phyloP scores from a whole-genome alignment of 2,113 vertebrate genomes.

The Onychorhynchus coronatus region DNA sequence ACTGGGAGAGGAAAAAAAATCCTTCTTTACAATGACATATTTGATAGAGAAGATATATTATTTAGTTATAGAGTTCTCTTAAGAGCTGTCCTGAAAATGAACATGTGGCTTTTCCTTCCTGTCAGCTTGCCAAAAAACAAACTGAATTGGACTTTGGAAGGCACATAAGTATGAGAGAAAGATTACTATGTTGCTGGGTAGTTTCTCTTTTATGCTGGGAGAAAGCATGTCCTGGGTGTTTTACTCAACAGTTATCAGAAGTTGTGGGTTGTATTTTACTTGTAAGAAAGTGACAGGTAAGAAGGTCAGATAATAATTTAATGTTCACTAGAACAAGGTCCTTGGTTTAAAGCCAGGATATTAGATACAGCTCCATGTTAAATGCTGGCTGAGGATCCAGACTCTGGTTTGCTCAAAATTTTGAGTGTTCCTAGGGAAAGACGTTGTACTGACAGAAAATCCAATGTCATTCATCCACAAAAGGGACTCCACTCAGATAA shows the following conservation, averaged over 20 bases:
- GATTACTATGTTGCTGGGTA: neutral
- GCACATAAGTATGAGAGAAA: neutral
- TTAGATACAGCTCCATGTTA: neutral
- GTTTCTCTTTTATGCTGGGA: neutral
- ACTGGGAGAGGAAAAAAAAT: neutral
- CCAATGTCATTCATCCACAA: neutral
- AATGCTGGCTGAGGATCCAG: neutral
- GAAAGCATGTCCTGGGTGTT: neutral
- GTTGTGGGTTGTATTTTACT: neutral
- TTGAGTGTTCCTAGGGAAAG: neutral
- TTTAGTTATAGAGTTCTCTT: neutral
- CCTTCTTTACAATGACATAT: neutral
- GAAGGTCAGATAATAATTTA: neutral
- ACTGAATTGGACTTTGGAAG: neutral
- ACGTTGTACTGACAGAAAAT: neutral
- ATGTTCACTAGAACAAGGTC: neutral
- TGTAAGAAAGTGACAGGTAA: neutral
- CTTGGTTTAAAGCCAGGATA: neutral
- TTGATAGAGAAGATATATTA: neutral
- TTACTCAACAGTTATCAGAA: neutral
- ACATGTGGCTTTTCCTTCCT: neutral
- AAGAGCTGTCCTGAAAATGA: neutral
- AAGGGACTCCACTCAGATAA: neutral
- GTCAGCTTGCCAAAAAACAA: neutral
- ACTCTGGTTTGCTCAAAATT: neutral